Evolutionary conservation across 2,888 invertebrate genomes (phyloP).

Genomic region (Callyntrura guangdongensis): DNA sequence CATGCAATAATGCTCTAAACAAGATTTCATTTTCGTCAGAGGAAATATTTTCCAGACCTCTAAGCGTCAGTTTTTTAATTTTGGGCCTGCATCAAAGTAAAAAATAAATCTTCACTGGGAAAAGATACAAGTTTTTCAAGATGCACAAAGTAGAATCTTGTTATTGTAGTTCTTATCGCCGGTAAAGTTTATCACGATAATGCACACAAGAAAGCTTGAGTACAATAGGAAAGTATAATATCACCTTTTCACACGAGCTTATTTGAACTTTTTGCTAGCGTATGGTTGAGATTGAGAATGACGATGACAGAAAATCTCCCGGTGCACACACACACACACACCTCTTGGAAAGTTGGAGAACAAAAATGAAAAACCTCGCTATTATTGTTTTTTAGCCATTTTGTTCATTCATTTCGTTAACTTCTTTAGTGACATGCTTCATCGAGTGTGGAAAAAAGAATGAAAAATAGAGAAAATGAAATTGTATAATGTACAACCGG

Average conservation of each 20-base stretch:
- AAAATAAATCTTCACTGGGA: no score
- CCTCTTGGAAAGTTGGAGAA: neutral
- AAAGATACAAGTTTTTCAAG: neutral
- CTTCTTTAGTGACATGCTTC: constrained; percentile 70
- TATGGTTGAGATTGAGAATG: constrained; percentile 16
- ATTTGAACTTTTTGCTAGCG: constrained; percentile 35
- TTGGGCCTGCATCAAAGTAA: no score
- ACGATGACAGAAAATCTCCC: neutral
- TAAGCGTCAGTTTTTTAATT: no score
- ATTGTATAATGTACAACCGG: constrained; percentile 47
- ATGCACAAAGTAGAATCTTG: neutral
- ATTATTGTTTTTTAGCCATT: constrained; percentile 59
- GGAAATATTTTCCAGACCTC: no score
- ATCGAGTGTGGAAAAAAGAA: constrained; percentile 44
- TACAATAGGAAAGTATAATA: neutral
- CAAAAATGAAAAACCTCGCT: constrained; percentile 18
- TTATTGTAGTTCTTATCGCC: neutral
- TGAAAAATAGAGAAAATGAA: constrained; percentile 42
- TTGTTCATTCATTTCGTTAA: constrained; percentile 61
- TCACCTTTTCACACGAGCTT: constrained; percentile 37
- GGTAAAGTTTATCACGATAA: neutral
- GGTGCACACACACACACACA: neutral
- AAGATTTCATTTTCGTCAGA: neutral
- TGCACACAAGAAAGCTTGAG: neutral
- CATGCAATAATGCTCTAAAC: neutral